These are phyloP conservation scores for Ptilodon capucinus DNA, from an alignment of 2,888 invertebrate genomes.

Conservation along the genomic window DNA sequence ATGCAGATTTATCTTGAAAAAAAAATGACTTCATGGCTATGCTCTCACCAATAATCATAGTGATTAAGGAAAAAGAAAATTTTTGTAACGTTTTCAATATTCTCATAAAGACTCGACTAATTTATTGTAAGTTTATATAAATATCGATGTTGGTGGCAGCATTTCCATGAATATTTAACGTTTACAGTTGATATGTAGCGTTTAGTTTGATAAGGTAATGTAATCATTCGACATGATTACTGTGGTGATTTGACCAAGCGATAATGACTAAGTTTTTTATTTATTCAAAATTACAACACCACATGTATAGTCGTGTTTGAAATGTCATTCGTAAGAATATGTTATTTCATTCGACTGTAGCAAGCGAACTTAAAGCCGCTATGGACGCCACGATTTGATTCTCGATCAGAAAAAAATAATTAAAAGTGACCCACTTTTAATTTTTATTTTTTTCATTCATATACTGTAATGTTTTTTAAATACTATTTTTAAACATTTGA, in stretches of 20 bases:
- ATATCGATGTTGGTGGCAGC: constrained; percentile 49
- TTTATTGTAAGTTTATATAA: constrained; percentile 34
- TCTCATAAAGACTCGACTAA: constrained; percentile 36
- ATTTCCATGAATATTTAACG: constrained; percentile 39
- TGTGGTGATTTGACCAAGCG: neutral
- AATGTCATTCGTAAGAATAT: no score
- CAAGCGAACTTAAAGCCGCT: no score
- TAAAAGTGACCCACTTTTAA: no score
- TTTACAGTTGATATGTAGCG: constrained; percentile 42
- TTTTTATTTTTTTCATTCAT: no score
- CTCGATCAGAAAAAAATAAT: no score
- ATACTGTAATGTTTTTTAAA: no score
- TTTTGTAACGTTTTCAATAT: constrained; percentile 39
- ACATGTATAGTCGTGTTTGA: no score
- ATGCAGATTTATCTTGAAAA: constrained; percentile 43
- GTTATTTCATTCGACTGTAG: no score
- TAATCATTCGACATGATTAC: constrained; percentile 27
- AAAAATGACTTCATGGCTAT: constrained; percentile 34
- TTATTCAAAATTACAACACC: no score
- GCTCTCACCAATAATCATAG: constrained; percentile 47
- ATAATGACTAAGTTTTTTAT: no score
- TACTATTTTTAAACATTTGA: no score
- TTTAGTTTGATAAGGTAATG: constrained; percentile 62
- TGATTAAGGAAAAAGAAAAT: constrained; percentile 24
- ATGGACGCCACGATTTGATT: no score